Evolutionary conservation across 1,140 invertebrate species (phyloP), one percentile per base, ranked within the genome.

Genomic region (Monochamus saltuarius): DNA sequence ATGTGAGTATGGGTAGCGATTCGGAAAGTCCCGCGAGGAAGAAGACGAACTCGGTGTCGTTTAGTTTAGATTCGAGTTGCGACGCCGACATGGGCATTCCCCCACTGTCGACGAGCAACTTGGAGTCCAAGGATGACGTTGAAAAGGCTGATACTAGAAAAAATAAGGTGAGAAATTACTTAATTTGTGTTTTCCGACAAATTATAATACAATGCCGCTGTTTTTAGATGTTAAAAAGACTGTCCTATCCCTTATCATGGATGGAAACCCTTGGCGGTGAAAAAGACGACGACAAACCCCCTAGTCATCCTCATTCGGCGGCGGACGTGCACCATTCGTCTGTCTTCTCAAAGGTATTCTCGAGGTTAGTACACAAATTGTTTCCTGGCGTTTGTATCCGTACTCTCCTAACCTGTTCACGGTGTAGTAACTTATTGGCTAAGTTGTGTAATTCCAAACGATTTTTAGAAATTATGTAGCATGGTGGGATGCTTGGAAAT

Each of bases 171-270:
- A 65, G 55, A 29, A 40, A 17, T 2, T 34, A 42, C 29, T 2
- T 49, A 45, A 49, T n/a, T n/a, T n/a, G n/a, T n/a, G n/a, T n/a
- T n/a, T n/a, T n/a, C n/a, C n/a, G n/a, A n/a, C n/a, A 14, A 29
- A 52, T 9, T 47, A 34, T 40, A 14, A 56, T n/a, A 16, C 46
- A 46, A 59, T 58, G 0, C 14, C 29, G 46, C 42, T 22, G 36
- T 52, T 46, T 75, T 77, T 22, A 92, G 90, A 92, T 94, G 88
- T 79, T 94, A 57, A 95, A 95, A 79, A 84, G 92, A 66, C 83
- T 95, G 37, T 94, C 91, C 0, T 94, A 95, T 78, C 93, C 93
- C n/a, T 77, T 95, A 43, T 88, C 91, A 1, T 94, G 91, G 91
- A 91, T 95, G 84, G 93, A 94, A 78, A 91, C 91, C 14, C 78